Percentiles rank a stretch among this genome's conserved stretches.
Conservation (phyloP, 53 echinoderm and acorn worm species). For the Patiria pectinifera region DNA sequence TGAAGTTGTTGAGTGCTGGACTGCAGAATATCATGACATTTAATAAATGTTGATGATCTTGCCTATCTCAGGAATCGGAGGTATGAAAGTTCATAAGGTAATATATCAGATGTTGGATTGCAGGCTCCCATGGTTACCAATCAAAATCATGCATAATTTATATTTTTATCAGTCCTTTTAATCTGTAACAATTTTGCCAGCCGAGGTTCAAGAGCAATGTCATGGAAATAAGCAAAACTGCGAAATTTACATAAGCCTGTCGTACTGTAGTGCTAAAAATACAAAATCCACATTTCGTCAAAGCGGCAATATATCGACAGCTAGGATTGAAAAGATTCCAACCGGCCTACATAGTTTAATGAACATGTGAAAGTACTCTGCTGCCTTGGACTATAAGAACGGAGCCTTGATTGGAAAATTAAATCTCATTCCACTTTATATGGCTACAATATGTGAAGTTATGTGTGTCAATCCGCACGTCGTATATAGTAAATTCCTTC, state of each 20-base stretch:
- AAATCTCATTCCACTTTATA: not conserved
- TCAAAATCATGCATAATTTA: not conserved
- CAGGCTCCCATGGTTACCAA: not conserved
- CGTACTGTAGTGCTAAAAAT: not conserved
- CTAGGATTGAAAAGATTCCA: too few relatives aligned
- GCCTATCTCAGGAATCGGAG: not conserved
- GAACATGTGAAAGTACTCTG: not conserved
- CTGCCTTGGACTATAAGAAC: not conserved
- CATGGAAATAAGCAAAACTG: not conserved
- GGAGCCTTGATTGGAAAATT: not conserved
- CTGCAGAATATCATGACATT: not conserved
- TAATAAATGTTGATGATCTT: not conserved
- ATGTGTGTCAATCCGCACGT: conserved; percentile 17
- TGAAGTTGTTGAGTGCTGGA: not conserved
- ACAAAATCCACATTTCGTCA: not conserved
- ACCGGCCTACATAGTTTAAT: too few relatives aligned
- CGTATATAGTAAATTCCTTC: not conserved
- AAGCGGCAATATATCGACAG: too few relatives aligned
- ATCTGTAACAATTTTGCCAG: not conserved
- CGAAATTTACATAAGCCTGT: not conserved
- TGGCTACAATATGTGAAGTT: not conserved
- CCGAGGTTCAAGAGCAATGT: not conserved
- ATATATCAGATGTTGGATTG: not conserved
- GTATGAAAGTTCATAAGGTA: not conserved
- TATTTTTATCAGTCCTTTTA: not conserved